Conservation (phyloP, 2,113 vertebrate genomes). For the Glareola pratincola region DNA sequence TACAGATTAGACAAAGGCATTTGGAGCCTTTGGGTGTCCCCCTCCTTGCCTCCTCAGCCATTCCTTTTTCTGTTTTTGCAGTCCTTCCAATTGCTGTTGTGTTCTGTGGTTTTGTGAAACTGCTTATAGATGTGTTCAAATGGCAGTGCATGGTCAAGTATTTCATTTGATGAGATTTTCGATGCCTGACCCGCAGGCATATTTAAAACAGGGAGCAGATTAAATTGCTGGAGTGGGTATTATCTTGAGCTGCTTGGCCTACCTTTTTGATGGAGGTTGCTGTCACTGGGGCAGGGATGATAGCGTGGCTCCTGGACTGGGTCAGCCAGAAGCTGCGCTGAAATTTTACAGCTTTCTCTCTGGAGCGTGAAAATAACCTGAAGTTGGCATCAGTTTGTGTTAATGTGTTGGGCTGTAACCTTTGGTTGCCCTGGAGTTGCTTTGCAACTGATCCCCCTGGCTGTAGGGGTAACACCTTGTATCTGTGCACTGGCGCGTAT, state of each 20-base stretch:
- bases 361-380: background rate
- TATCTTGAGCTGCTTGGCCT: background rate
- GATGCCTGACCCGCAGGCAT: accelerated
- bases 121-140: background rate
- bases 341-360: background rate
- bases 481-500: background rate
- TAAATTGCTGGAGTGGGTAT: background rate
- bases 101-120: background rate
- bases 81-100: background rate
- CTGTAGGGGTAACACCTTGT: background rate
- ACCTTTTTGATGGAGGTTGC: background rate
- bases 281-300: background rate
- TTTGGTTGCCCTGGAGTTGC: background rate
- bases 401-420: background rate
- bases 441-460: background rate
- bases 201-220: background rate
- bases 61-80: accelerated
- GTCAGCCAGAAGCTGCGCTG: background rate
- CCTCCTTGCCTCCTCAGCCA: background rate
- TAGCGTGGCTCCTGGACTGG: background rate
- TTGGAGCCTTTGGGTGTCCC: background rate
- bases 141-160: background rate
- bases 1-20: background rate
- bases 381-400: background rate
- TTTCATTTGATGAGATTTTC: background rate